Percentiles rank a stretch among this genome's conserved stretches.
phyloP scores from a whole-genome alignment of 2,797 vertebrate species.

The Neosalanx taihuensis region DNA sequence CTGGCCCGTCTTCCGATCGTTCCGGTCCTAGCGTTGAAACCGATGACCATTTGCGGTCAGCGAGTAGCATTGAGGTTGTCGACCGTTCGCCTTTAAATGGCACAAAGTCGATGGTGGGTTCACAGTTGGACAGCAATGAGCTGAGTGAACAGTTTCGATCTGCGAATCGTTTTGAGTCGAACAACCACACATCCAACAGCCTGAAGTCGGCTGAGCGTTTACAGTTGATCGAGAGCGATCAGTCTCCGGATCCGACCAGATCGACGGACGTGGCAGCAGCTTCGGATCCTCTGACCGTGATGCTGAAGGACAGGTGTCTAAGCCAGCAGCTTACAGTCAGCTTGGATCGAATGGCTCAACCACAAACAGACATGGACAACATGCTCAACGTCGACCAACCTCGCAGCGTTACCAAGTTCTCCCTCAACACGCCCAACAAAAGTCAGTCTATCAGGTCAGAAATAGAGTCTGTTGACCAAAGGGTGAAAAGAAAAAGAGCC shows the following conservation, averaged over 20 bases:
- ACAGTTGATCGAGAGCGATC: not conserved
- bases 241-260: not conserved
- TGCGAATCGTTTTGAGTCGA: too few relatives aligned
- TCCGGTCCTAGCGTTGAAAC: not conserved
- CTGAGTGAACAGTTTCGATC: too few relatives aligned
- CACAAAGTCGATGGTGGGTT: too few relatives aligned
- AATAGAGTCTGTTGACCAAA: too few relatives aligned
- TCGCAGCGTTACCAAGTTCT: constrained; percentile 6
- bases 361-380: too few relatives aligned
- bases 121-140: too few relatives aligned
- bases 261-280: not conserved
- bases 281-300: not conserved
- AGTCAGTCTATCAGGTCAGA: too few relatives aligned
- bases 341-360: too few relatives aligned
- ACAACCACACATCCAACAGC: too few relatives aligned
- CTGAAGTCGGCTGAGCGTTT: not conserved
- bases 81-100: constrained; percentile 4
- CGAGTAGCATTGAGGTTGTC: not conserved
- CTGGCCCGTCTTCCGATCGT: not conserved
- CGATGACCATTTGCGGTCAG: not conserved
- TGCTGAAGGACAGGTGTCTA: constrained; percentile 36
- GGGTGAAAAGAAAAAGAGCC: not conserved
- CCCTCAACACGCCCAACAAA: too few relatives aligned
- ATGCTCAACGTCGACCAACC: not conserved
- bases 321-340: not conserved